phyloP scores from a whole-genome alignment of 2,113 vertebrate genomes.

The Montifringilla adamsi region DNA sequence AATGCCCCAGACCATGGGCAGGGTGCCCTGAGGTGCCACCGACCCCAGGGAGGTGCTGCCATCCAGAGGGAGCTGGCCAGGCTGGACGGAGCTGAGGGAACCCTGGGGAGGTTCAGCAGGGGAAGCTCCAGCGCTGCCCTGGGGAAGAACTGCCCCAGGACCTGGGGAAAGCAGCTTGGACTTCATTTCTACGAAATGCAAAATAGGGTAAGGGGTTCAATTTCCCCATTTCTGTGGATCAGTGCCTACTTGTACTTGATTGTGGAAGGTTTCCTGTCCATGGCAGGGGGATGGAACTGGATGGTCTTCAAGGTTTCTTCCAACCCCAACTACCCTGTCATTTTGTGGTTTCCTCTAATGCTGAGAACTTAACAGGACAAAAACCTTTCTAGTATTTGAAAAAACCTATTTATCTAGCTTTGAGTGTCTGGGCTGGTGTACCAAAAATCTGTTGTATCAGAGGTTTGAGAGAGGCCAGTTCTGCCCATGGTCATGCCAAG shows the following conservation, averaged over 20 bases:
- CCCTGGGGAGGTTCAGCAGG: background rate
- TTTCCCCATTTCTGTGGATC: background rate
- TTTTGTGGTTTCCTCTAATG: background rate
- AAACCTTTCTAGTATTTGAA: background rate
- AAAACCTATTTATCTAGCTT: background rate
- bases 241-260: background rate
- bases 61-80: background rate
- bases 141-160: background rate
- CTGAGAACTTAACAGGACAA: background rate
- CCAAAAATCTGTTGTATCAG: no score
- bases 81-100: background rate
- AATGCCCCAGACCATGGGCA: background rate
- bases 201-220: background rate
- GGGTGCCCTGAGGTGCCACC: background rate
- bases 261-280: background rate
- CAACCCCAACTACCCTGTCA: background rate
- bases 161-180: background rate
- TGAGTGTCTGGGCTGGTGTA: no score
- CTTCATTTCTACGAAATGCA: background rate
- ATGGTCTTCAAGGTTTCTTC: background rate
- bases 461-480: background rate
- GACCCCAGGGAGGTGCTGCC: background rate
- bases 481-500: rapidly evolving
- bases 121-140: background rate
- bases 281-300: background rate